Conservation (phyloP, 1,140 invertebrate genomes). For the Littorina saxatilis region DNA sequence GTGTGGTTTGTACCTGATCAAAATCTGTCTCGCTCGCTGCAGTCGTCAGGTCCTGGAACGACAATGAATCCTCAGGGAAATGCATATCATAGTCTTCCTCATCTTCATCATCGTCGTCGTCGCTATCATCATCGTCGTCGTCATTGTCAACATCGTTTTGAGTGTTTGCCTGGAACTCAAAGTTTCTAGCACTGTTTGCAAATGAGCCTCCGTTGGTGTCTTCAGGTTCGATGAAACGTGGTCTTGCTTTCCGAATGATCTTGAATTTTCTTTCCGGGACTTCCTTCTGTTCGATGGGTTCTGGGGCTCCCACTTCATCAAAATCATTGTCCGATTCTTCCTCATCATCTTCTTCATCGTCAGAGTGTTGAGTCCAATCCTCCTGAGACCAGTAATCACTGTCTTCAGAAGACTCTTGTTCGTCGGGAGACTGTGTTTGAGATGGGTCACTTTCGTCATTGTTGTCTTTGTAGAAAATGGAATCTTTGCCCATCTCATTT, state of each 20-base stretch:
- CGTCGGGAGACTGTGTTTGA: background rate
- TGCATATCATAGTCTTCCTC: no score
- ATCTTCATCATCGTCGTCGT: background rate
- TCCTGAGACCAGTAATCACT: background rate
- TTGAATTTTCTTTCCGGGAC: background rate
- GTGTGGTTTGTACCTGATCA: no score
- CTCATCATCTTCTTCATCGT: background rate
- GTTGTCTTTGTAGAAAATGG: background rate
- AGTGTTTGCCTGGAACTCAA: background rate
- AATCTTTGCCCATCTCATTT: background rate
- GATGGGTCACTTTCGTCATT: no score
- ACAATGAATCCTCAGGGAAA: no score
- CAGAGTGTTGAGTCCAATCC: background rate
- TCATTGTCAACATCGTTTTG: background rate
- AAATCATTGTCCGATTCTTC: background rate
- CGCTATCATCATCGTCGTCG: no score
- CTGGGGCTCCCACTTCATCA: background rate
- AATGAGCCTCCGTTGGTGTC: background rate
- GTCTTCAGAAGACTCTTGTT: background rate
- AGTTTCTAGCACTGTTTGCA: background rate
- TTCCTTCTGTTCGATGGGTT: background rate
- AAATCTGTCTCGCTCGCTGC: no score
- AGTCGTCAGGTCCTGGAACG: no score
- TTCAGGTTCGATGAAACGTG: background rate
- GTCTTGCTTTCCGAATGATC: conserved; percentile 4